phyloP scores from a whole-genome alignment of 2,888 invertebrate species.

The Noctua comes region DNA sequence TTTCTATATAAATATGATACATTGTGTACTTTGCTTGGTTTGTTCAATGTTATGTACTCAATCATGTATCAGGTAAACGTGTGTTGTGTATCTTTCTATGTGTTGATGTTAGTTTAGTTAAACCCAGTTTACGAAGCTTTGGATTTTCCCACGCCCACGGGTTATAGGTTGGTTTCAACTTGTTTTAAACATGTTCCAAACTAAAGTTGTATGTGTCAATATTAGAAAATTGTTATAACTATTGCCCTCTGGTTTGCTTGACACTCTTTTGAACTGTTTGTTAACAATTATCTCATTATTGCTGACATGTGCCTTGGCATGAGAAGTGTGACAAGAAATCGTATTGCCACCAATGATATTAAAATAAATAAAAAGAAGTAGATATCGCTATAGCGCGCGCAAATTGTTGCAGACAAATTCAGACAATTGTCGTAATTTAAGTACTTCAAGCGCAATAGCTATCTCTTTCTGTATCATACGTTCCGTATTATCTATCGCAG shows the following conservation, averaged over 20 bases:
- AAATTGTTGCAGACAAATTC: too few species aligned
- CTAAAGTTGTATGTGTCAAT: background rate
- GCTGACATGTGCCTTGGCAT: too few species aligned
- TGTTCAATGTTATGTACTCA: conserved; percentile 31
- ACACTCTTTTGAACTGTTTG: background rate
- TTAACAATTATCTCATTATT: background rate
- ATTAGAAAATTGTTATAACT: background rate
- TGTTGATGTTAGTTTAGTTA: conserved; percentile 14
- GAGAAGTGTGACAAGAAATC: background rate
- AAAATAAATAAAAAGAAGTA: too few species aligned
- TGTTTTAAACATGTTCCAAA: background rate
- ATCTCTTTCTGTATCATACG: too few species aligned
- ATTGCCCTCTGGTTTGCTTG: background rate
- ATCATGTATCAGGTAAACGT: conserved; percentile 15
- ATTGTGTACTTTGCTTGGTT: conserved; percentile 45
- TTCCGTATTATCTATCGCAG: too few species aligned
- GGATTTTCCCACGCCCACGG: background rate
- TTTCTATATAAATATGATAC: conserved; percentile 54
- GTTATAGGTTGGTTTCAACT: background rate
- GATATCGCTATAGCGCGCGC: too few species aligned
- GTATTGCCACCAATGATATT: too few species aligned
- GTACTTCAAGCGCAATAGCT: too few species aligned
- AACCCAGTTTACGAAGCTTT: background rate
- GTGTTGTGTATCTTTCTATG: conserved; percentile 17
- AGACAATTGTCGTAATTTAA: too few species aligned